A percentile compares a stretch with the other conserved stretches of the same genome.
Evolutionary conservation across 2,113 vertebrate species (phyloP).

Genomic region (Sceloporus tristichus): DNA sequence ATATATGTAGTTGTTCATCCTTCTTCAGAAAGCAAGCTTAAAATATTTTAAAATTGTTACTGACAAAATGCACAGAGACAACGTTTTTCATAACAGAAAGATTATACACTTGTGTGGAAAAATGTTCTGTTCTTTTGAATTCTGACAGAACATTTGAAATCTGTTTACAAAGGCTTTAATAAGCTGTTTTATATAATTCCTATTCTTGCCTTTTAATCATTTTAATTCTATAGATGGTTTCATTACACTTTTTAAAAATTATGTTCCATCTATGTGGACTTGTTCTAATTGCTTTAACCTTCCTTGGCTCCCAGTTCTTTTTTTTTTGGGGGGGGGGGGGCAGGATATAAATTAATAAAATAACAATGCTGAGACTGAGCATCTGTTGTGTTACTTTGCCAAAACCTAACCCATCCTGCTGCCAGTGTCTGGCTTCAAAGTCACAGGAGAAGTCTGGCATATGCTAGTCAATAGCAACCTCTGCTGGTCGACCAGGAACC

Average conservation of each 20-base stretch:
- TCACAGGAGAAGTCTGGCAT: accelerated
- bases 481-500: constrained; percentile 17
- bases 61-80: background rate
- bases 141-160: too few species aligned
- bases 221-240: too few species aligned
- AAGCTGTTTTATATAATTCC: too few species aligned
- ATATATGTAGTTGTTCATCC: too few species aligned
- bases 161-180: too few species aligned
- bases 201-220: too few species aligned
- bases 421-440: accelerated
- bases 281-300: too few species aligned
- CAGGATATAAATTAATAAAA: background rate
- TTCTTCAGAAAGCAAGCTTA: background rate
- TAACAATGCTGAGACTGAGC: background rate
- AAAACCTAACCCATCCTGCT: too few species aligned
- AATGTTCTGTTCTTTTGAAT: background rate
- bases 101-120: background rate
- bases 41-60: background rate
- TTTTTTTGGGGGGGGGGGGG: too few species aligned
- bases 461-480: constrained; percentile 8
- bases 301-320: too few species aligned
- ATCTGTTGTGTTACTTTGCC: background rate
- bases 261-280: too few species aligned
- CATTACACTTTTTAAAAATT: too few species aligned
- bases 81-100: background rate